Conservation (phyloP, 2,888 invertebrate genomes). For the Autographa pulchrina region DNA sequence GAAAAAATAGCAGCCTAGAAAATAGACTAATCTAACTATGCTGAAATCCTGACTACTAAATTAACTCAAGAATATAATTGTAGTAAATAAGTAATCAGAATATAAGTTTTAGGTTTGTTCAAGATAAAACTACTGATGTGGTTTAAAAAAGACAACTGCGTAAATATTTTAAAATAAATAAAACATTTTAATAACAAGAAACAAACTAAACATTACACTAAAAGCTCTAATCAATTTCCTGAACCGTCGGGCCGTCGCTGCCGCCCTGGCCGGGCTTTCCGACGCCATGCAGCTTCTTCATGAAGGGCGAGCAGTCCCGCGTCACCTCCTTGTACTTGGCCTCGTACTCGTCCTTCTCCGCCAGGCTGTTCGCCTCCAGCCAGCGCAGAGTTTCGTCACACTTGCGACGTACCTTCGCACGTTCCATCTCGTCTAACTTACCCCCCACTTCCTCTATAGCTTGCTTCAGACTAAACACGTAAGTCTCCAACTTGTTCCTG, state of each 20-base stretch:
- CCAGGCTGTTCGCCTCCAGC: conserved; percentile 91
- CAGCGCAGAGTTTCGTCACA: conserved; percentile 90
- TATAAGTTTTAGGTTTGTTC: too few relatives aligned
- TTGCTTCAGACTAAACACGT: conserved; percentile 92
- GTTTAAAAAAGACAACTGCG: not conserved
- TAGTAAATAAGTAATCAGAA: too few relatives aligned
- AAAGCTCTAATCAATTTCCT: conserved; percentile 87
- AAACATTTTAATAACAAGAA: conserved; percentile 41
- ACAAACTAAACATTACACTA: conserved; percentile 19
- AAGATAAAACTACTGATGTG: too few relatives aligned
- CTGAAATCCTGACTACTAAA: too few relatives aligned
- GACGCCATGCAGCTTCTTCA: conserved; percentile 88
- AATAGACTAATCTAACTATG: too few relatives aligned
- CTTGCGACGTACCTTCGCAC: conserved; percentile 81
- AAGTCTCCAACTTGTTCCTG: conserved; percentile 92
- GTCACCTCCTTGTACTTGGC: conserved; percentile 82
- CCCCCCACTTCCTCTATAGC: conserved; percentile 89
- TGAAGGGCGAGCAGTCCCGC: conserved; percentile 84
- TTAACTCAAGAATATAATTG: too few relatives aligned
- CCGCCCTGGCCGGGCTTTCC: conserved; percentile 51
- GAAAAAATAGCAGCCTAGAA: too few relatives aligned
- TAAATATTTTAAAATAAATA: conserved; percentile 18
- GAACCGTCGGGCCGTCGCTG: conserved; percentile 86
- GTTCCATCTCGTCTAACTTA: conserved; percentile 90
- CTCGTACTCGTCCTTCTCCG: conserved; percentile 92